Percentiles rank a stretch among this genome's conserved stretches.
phyloP scores from a whole-genome alignment of 2,888 invertebrate genomes.

The Eustalomyia histrio region DNA sequence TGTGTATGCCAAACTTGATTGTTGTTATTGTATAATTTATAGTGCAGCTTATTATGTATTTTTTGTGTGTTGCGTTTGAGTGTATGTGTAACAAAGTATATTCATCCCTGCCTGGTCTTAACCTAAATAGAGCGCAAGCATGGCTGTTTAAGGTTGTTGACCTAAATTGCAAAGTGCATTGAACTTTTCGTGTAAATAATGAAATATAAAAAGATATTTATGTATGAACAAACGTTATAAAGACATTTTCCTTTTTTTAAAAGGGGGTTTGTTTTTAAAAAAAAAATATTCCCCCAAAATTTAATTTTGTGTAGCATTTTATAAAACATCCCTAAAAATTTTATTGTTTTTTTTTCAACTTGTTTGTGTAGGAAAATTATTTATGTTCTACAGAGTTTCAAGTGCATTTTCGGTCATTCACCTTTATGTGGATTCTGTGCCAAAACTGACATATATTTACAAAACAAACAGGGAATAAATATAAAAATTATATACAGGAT shows the following conservation, averaged over 20 bases:
- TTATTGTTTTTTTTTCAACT: neutral
- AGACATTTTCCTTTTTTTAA: neutral
- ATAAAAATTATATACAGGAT: no score
- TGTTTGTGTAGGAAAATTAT: slow-evolving; percentile 5
- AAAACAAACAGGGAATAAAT: no score
- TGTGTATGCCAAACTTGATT: neutral
- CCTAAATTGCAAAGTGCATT: slow-evolving; percentile 78
- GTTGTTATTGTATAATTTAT: neutral
- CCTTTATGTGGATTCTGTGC: slow-evolving; percentile 12
- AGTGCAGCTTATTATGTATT: slow-evolving; percentile 14
- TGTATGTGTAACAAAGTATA: slow-evolving; percentile 16
- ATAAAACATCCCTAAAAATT: slow-evolving; percentile 39
- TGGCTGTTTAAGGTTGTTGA: slow-evolving; percentile 76
- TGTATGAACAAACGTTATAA: neutral
- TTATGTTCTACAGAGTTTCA: slow-evolving; percentile 33
- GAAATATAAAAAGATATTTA: slow-evolving; percentile 3
- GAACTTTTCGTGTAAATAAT: slow-evolving; percentile 72
- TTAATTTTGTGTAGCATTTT: neutral
- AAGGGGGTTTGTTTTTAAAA: neutral
- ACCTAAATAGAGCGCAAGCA: slow-evolving; percentile 71
- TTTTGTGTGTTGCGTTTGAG: neutral
- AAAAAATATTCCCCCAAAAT: neutral
- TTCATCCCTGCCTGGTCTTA: slow-evolving; percentile 69
- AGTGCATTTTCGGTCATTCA: slow-evolving; percentile 61
- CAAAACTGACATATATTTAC: neutral